These are phyloP conservation scores for Vidua macroura DNA, from an alignment of 2,113 vertebrate genomes.

Conservation along the genomic window DNA sequence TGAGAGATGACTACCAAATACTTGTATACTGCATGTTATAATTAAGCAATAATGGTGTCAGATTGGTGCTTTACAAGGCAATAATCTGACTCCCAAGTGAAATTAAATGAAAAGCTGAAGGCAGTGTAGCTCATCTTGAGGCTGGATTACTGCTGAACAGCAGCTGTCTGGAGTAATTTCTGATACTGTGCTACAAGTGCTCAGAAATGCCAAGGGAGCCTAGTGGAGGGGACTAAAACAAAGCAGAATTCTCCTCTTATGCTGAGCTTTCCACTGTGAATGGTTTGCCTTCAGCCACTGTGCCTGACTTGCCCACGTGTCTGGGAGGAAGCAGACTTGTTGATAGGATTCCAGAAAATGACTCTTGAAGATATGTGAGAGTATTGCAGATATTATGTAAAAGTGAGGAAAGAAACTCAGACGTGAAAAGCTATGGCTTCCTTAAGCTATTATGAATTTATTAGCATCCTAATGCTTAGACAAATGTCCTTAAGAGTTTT, in stretches of 20 bases:
- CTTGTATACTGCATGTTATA: neutral
- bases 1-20: slow-evolving; percentile 23
- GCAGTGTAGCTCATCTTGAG: slow-evolving; percentile 22
- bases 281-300: neutral
- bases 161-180: slow-evolving; percentile 22
- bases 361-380: neutral
- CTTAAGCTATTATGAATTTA: neutral
- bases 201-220: neutral
- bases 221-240: neutral
- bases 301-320: neutral
- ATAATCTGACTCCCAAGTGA: slow-evolving; percentile 49
- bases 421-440: neutral
- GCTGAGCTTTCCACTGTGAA: neutral
- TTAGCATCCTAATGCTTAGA: neutral
- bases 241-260: neutral
- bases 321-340: neutral
- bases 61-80: slow-evolving; percentile 50
- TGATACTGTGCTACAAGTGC: neutral
- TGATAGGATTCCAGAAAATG: neutral
- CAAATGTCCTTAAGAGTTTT: neutral
- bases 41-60: slow-evolving; percentile 52
- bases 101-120: slow-evolving; percentile 52
- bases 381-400: neutral
- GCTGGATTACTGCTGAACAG: slow-evolving; percentile 8
- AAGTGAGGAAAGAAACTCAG: neutral